Conservation (phyloP, 30 jellyfish, hydroid and myxozoan species). For the Pseudorhiza aurosa region DNA sequence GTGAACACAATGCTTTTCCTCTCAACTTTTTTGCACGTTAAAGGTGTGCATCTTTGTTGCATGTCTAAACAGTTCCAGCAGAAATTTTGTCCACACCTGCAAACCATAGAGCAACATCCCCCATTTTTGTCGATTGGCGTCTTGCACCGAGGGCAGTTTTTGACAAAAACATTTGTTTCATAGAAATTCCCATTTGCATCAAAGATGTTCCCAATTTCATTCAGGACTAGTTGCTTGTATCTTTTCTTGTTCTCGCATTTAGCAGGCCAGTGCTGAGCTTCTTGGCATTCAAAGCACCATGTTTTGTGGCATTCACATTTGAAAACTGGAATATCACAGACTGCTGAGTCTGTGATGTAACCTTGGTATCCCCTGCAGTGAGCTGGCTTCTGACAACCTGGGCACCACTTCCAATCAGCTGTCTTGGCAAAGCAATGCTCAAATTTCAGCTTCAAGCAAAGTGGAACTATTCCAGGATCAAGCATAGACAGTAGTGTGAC, state of each 20-base stretch:
- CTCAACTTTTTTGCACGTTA: neutral
- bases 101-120: slow-evolving; percentile 38
- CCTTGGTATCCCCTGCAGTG: slow-evolving; percentile 11
- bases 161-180: slow-evolving; percentile 22
- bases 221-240: neutral
- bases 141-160: slow-evolving; percentile 44
- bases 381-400: slow-evolving; percentile 22
- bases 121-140: slow-evolving; percentile 28
- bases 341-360: neutral
- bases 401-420: slow-evolving; percentile 45
- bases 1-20: slow-evolving; percentile 8
- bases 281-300: slow-evolving; percentile 45
- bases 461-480: neutral
- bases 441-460: neutral
- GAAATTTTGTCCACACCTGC: slow-evolving; percentile 27
- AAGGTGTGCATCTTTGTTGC: neutral
- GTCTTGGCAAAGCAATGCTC: slow-evolving; percentile 1
- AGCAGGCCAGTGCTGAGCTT: slow-evolving; percentile 51
- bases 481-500: slow-evolving; percentile 7
- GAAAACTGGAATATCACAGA: slow-evolving; percentile 26
- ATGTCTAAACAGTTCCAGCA: slow-evolving; percentile 37
- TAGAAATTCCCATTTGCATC: slow-evolving; percentile 2
- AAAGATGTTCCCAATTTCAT: neutral
- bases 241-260: slow-evolving; percentile 6
- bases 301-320: slow-evolving; percentile 12